A percentile compares a stretch with the other conserved stretches of the same genome.
phyloP scores from a whole-genome alignment of 2,113 vertebrate genomes.

The Tachuris rubrigastra region DNA sequence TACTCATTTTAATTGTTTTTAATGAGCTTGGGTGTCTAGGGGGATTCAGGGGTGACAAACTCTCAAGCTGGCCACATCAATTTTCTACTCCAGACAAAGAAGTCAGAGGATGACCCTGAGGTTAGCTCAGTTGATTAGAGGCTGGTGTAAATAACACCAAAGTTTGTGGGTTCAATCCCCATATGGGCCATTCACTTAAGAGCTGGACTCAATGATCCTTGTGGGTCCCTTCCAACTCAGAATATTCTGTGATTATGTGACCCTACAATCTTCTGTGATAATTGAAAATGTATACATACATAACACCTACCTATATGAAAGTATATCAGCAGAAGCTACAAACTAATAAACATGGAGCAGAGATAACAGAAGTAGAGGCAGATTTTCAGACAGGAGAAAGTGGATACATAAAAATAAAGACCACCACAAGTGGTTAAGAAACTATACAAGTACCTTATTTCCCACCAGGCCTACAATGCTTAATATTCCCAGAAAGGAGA shows the following conservation, averaged over 20 bases:
- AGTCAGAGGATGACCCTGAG: neutral
- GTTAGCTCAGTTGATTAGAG: neutral
- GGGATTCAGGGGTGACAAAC: neutral
- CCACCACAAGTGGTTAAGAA: neutral
- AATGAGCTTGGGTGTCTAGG: neutral
- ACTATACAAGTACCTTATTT: neutral
- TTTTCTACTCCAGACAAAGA: neutral
- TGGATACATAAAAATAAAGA: neutral
- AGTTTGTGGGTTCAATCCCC: neutral
- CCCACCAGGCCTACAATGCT: neutral
- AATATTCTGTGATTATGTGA: neutral
- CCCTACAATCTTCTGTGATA: neutral
- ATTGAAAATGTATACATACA: neutral
- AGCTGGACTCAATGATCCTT: neutral
- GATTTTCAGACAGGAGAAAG: neutral
- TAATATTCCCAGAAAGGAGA: neutral
- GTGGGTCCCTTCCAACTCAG: neutral
- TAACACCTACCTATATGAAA: neutral
- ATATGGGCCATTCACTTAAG: neutral
- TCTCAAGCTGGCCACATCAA: neutral
- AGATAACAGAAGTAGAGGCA: neutral
- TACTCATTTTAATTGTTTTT: neutral
- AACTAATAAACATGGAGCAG: neutral
- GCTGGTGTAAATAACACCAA: neutral
- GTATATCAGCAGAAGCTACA: neutral